Base-by-base conservation (phyloP, 2,888 invertebrate genomes). In the Stenodera caucasica region DNA sequence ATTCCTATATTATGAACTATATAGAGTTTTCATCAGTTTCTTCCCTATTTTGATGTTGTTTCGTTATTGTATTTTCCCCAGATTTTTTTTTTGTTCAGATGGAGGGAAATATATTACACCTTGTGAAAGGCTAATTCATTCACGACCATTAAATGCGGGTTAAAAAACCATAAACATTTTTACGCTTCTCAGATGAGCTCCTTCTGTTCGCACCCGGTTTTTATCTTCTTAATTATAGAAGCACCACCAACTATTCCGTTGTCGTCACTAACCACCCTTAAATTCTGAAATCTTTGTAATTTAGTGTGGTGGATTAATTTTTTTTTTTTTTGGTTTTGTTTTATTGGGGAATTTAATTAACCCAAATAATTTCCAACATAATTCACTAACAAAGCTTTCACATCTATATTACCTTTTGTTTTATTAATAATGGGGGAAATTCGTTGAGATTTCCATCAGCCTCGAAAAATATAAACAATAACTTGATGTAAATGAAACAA, bases 111-210 rank as follows among this genome's bases (percentile, higher is more conserved):
- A 73, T 72, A 76, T 75, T 72, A 68, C 74, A 76, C 76, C 75
- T 76, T 72, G 72, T 26, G 26, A n/a, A n/a, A 4, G 37, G 37
- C 71, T 76, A 76, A 76, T 77, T 77, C 75, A 76, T 77, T 75
- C 72, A 67, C 69, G 61, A 69, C 76, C 77, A 77, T 77, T 78
- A 77, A 76, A 74, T 65, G 71, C 63, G 72, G 73, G 72, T 76
- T 77, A 76, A 77, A 75, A 77, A 76, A 76, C 76, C 74, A 73
- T 77, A 77, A 78, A 77, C 76, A 77, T 76, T 77, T 75, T 75
- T 76, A 76, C 75, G 72, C 71, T 70, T 66, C 72, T 72, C 67
- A 66, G 70, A 66, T 65, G 70, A 67, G 68, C 67, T 64, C 60
- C 67, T 67, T 5, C 5, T 33, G 12, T 52, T 61, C 49, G 55